Evolutionary conservation across 2,113 vertebrate species (phyloP), one percentile per base, ranked within the genome.

Genomic region (Anhinga rufa): DNA sequence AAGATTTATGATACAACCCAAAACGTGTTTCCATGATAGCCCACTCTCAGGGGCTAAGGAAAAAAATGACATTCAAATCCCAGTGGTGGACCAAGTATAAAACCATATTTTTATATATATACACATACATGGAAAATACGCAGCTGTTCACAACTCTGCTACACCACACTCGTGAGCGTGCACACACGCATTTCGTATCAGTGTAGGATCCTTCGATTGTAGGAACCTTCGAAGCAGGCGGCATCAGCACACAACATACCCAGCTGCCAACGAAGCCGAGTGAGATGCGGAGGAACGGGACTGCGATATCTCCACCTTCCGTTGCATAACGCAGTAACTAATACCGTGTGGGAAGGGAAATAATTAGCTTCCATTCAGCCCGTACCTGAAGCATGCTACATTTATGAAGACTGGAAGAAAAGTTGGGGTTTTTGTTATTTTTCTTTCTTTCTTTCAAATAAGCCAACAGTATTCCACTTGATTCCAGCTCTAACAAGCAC

Each of bases 381-480:
- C 9, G 21, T 86, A 96, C 82, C 91, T 95, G 86, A 90, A 95
- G 81, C 38, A 76, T 16, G 28, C 61, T 51, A 62, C 36, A 78
- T 54, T 78, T 90, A 44, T 34, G 69, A 94, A 94, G 93, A 88
- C 85, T 74, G 42, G 78, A 48, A 62, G 44, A 82, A 82, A 92
- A 97, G 60, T 70, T 36, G 29, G 11, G 3, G 55, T 42, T 52
- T 69, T 77, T 44, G 34, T 51, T 77, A 54, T 70, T 90, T 96
- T 94, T 81, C 49, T 52, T 88, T 60, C 46, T 61, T 79, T 84
- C 79, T 83, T 91, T 82, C 87, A 94, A 91, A 61, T 31, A 62
- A 94, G 75, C 76, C 87, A 97, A 95, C 76, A 97, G 82, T 92
- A 95, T 96, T 95, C 79, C 60, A 92, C 74, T 96, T 95, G 95